Percentiles rank a stretch among this genome's conserved stretches.
Evolutionary conservation across 2,888 invertebrate species (phyloP).

Genomic region (Leptura quadrifasciata): DNA sequence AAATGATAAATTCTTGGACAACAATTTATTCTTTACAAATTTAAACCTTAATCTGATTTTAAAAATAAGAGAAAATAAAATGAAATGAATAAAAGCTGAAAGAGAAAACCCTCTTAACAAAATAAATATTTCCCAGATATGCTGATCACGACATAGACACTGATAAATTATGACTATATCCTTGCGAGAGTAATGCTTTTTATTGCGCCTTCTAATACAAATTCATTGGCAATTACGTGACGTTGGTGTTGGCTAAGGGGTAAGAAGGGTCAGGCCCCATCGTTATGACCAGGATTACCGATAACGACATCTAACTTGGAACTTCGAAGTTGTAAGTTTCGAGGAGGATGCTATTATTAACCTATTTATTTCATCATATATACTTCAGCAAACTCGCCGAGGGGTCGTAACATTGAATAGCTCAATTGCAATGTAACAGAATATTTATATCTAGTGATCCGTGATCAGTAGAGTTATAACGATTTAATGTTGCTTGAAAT

Average conservation of each 20-base stretch:
- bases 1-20: too few relatives aligned
- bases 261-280: constrained; percentile 52
- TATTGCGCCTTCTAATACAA: constrained; percentile 62
- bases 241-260: constrained; percentile 51
- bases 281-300: constrained; percentile 65
- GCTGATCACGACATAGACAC: constrained; percentile 50
- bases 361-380: constrained; percentile 55
- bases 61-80: too few relatives aligned
- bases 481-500: background rate
- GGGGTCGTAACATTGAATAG: constrained; percentile 9
- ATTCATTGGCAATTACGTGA: constrained; percentile 65
- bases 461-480: background rate
- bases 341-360: constrained; percentile 57
- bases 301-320: constrained; percentile 64
- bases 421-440: background rate
- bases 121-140: constrained; percentile 15
- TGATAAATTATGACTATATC: constrained; percentile 53
- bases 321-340: constrained; percentile 56
- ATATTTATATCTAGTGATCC: background rate
- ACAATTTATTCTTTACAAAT: too few relatives aligned
- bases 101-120: background rate
- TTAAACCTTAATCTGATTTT: too few relatives aligned
- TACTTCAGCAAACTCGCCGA: constrained; percentile 2
- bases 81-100: background rate
- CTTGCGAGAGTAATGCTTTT: constrained; percentile 43